Percentiles rank a stretch among this genome's conserved stretches.
phyloP scores from a whole-genome alignment of 2,113 vertebrate genomes.

The Daubentonia madagascariensis region DNA sequence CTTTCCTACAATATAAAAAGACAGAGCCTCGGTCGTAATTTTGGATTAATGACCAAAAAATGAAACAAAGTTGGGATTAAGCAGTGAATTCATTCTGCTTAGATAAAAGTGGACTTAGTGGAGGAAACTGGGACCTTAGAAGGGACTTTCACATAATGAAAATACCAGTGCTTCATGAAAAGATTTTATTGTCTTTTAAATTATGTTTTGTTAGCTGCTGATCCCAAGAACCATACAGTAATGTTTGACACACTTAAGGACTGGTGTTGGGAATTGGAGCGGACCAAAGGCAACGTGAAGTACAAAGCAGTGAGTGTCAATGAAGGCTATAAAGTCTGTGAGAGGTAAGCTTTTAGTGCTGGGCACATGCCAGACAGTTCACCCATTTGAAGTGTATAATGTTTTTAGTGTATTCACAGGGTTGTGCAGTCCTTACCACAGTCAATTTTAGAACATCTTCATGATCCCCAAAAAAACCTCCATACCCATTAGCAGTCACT shows the following conservation, averaged over 20 bases:
- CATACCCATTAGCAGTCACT: not conserved
- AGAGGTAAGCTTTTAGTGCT: slow-evolving; percentile 78
- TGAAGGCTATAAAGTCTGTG: slow-evolving; percentile 84
- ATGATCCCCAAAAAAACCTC: not conserved
- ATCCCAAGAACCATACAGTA: slow-evolving; percentile 80
- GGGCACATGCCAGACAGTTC: fast-evolving
- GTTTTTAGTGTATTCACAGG: not conserved
- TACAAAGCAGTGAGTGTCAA: slow-evolving; percentile 86
- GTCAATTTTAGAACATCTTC: not conserved
- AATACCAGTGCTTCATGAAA: not conserved
- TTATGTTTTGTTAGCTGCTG: slow-evolving; percentile 68
- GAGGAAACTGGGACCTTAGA: not conserved
- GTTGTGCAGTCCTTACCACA: not conserved
- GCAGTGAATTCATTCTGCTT: not conserved
- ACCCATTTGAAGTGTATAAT: not conserved
- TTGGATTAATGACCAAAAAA: slow-evolving; percentile 6
- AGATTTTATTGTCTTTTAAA: not conserved
- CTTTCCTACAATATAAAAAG: not conserved
- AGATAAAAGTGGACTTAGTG: not conserved
- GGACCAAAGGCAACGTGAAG: slow-evolving; percentile 85
- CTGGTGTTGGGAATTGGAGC: slow-evolving; percentile 89
- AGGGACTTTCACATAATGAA: not conserved
- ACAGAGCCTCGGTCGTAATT: not conserved
- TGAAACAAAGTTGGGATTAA: not conserved
- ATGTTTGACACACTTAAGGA: slow-evolving; percentile 89